Evolutionary conservation across 2,888 invertebrate species (phyloP), one percentile per base, ranked within the genome.

Genomic region (Ecliptopera silaceata): DNA sequence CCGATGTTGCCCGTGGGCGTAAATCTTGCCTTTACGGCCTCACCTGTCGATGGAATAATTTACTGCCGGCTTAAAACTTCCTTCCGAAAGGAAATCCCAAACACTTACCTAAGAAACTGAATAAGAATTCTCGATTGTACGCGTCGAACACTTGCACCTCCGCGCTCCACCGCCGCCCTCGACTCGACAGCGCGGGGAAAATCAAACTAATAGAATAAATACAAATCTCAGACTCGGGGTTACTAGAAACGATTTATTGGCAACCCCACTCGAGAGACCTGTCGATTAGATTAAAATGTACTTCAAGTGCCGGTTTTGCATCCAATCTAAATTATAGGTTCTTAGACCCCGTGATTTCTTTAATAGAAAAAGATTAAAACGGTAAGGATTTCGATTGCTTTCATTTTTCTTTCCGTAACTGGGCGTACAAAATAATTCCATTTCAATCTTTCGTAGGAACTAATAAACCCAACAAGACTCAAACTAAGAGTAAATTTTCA

Each of bases 31-130:
- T 89, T 88, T 88, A 90, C 90, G 83, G 85, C 88, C 87, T 87
- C 84, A 90, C 90, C 90, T 91, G 90, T 89, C 90, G 87, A 88
- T 83, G 77, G 87, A 88, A 89, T 90, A 91, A 91, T 91, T 90
- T 91, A 91, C 87, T 86, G 84, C 84, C 75, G 79, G 86, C 88
- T 91, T 88, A 89, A 90, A 91, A 90, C 86, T 90, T 89, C 82
- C 81, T 15, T 72, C 76, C 77, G 73, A 82, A 80, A 84, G 85
- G 82, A 88, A 89, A 89, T 87, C 84, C 87, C 87, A 84, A 88
- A 88, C 88, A 88, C 88, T 86, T 87, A 85, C 83, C 80, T n/a
- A 82, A 86, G 87, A 87, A 89, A 87, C 86, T 86, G 87, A 89
- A 88, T 89, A 86, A 87, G 88, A 84, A 86, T 86, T 84, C 77